phyloP scores from a whole-genome alignment of 2,113 vertebrate genomes.

The Cathartes aura region DNA sequence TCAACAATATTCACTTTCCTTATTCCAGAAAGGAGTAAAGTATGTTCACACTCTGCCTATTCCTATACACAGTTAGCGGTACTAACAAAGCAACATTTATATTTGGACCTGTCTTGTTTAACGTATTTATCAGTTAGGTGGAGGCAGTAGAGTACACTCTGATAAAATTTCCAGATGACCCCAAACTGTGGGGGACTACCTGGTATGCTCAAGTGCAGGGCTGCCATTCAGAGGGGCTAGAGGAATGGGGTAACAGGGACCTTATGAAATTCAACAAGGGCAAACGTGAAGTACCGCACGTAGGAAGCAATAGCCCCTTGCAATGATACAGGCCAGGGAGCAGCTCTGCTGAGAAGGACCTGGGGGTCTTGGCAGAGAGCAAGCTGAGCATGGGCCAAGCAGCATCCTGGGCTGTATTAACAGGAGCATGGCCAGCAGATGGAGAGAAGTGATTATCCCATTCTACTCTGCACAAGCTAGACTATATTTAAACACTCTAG shows the following conservation, averaged over 20 bases:
- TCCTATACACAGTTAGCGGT: not conserved
- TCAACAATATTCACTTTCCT: not conserved
- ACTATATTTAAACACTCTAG: not conserved
- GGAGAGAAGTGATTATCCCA: not conserved
- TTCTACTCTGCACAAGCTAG: not conserved
- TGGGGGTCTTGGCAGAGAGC: not conserved
- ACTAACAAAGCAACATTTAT: not conserved
- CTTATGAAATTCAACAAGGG: not conserved
- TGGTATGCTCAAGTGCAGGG: not conserved
- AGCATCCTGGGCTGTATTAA: not conserved
- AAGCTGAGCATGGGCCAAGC: not conserved
- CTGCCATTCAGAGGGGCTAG: not conserved
- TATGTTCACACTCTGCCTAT: not conserved
- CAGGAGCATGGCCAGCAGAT: not conserved
- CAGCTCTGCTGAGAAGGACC: not conserved
- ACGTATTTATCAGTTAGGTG: not conserved
- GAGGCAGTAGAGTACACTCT: not conserved
- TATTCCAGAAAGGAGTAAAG: not conserved
- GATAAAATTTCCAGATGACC: not conserved
- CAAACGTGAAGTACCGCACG: rapidly evolving
- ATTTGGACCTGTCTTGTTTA: not conserved
- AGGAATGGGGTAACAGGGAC: not conserved
- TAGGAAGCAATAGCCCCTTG: not conserved
- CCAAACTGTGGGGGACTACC: no score
- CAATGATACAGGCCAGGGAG: not conserved